Evolutionary conservation across 2,888 invertebrate genomes (phyloP), one percentile per base, ranked within the genome.

Genomic region (Pemphredon lugubris): DNA sequence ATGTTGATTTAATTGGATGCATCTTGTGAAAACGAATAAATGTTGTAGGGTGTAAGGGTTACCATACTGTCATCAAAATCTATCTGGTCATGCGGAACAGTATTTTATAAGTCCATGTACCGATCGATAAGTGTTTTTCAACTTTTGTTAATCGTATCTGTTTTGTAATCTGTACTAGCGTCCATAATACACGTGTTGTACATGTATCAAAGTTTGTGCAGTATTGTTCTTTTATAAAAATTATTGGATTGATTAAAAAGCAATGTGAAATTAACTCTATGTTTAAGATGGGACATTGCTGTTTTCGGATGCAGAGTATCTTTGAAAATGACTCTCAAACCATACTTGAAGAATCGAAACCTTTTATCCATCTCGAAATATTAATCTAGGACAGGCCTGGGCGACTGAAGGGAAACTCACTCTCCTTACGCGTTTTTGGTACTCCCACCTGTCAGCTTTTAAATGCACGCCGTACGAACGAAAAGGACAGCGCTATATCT

Each of bases 151-250:
- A 75, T 75, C 65, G 74, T 75, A 75, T 82, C 76, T 70, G 61
- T 76, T 77, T 77, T 74, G 72, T 79, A 69, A 75, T 72, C 61
- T 77, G 77, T 81, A 71, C 66, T 70, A 70, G 59, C 73, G 72
- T 79, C 65, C 65, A 57, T 71, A 74, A 76, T 83, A 75, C 65
- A 68, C 67, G 68, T 85, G 79, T 84, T 75, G 73, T 82, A 83
- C 83, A 78, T 72, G 69, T 77, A 77, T 77, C 64, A 60, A 59
- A 58, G 59, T 69, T 61, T 86, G 80, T 86, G 77, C 83, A 68
- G 82, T 85, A 80, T 83, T 78, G 82, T 83, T 80, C 64, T 67
- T 81, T 66, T 79, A 77, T 73, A 70, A 64, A 80, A 84, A 84
- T 77, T 55, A 76, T 65, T 60, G 57, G 66, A 74, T 69, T 37